phyloP scores from a whole-genome alignment of 2,113 vertebrate genomes.

The Poecilia latipinna region DNA sequence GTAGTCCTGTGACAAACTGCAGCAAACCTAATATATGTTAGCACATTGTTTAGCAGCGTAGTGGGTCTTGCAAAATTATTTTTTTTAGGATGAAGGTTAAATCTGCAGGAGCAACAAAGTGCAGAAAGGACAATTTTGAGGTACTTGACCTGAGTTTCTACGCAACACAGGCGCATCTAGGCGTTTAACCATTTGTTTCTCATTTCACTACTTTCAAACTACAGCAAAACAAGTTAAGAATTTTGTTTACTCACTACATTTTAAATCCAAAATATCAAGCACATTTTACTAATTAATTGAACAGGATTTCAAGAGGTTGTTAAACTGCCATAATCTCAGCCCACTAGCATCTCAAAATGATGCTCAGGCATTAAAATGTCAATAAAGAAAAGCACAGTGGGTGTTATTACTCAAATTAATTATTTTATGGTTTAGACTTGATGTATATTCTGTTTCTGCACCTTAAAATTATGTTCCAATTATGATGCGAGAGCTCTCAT shows the following conservation, averaged over 20 bases:
- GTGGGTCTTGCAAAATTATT: slow-evolving; percentile 5
- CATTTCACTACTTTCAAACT: too few relatives aligned
- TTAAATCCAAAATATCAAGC: neutral
- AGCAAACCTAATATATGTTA: slow-evolving; percentile 44
- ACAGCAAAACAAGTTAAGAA: neutral
- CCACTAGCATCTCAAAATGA: neutral
- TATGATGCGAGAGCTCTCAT: neutral
- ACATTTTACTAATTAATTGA: neutral
- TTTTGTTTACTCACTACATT: neutral
- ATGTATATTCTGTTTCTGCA: neutral
- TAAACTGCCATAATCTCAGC: neutral
- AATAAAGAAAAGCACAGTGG: slow-evolving; percentile 5
- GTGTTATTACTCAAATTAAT: neutral
- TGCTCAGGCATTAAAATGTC: neutral
- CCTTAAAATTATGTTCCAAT: neutral
- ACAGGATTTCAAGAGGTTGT: neutral
- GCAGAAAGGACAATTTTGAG: neutral
- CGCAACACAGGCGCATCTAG: neutral
- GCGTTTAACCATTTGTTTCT: neutral
- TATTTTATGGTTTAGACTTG: neutral
- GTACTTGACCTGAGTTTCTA: neutral
- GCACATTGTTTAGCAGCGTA: neutral
- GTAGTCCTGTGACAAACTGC: slow-evolving; percentile 61
- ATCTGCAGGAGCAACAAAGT: neutral
- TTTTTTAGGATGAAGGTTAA: neutral